Evolutionary conservation across 2,797 vertebrate genomes (phyloP), one percentile per base, ranked within the genome.

Genomic region (Lophotriccus pileatus): DNA sequence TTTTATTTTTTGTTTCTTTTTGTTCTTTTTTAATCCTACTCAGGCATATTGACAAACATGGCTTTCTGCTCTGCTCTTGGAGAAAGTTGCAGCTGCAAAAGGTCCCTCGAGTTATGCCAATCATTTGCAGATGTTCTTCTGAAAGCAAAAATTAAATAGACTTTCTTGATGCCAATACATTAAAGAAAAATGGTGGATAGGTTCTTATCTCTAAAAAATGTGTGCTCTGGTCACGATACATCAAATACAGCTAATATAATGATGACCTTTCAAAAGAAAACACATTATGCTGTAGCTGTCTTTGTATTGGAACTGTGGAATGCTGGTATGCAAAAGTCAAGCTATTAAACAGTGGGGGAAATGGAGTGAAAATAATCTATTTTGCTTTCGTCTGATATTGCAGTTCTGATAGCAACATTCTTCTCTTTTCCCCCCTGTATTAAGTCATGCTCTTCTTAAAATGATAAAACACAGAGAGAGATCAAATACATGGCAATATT

Each of bases 181-280:
- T 89, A 93, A 58, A 83, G 64, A 22, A 78, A 87, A 90, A 91
- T 74, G 27, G 91, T 96, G 74, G 74, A 84, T 62, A 37, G 12
- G 6, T 27, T 32, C 74, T 93, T 95, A 94, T 96, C 92, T 92
- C 84, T 84, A 34, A 87, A 89, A 94, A 94, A 64, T 27, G 39
- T 63, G 77, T 70, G 43, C 52, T 46, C 43, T 87, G 75, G 90
- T 92, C 84, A 79, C n/a, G 92, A 74, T 85, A 68, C 90, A 73
- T 87, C 88, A 85, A 94, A 89, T 68, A 55, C 52, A 74, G 46
- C 63, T 93, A 89, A 92, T 95, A 84, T 55, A 91, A 63, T 58
- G 49, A 86, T 97, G 97, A 97, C 96, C 95, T 97, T 97, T 97
- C 70, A 81, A 89, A 96, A 91, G 77, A 91, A 95, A 95, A 64